Conservation (phyloP, 2,888 invertebrate species). For the Phanerotoma sp. region DNA sequence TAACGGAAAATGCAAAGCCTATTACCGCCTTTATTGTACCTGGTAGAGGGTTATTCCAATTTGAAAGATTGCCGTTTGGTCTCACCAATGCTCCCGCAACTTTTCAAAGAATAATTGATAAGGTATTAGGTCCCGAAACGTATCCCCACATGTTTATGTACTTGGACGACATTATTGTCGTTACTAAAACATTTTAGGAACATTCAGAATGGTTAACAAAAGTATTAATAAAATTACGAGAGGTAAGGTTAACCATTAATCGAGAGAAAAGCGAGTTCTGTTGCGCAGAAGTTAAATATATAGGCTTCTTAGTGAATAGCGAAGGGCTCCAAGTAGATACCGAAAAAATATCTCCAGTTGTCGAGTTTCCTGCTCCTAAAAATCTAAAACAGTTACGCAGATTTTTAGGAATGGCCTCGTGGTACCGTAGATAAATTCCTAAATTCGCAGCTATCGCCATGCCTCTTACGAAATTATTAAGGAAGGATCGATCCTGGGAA, state of each 20-base stretch:
- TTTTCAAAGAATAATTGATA: slow-evolving; percentile 10
- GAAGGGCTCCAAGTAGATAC: slow-evolving; percentile 34
- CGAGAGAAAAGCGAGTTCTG: slow-evolving; percentile 32
- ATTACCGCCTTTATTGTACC: slow-evolving; percentile 36
- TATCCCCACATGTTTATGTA: slow-evolving; percentile 8
- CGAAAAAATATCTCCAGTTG: slow-evolving; percentile 21
- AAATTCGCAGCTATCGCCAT: slow-evolving; percentile 32
- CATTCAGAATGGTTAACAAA: slow-evolving; percentile 19
- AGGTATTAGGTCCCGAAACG: not conserved
- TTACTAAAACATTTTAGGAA: slow-evolving; percentile 29
- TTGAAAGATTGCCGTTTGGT: slow-evolving; percentile 31
- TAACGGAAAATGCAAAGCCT: not conserved
- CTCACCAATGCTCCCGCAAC: slow-evolving; percentile 3
- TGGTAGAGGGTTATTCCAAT: slow-evolving; percentile 40
- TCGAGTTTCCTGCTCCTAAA: slow-evolving; percentile 34
- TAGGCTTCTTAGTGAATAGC: slow-evolving; percentile 41
- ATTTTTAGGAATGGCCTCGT: slow-evolving; percentile 43
- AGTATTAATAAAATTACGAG: slow-evolving; percentile 13
- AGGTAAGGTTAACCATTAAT: slow-evolving; percentile 24
- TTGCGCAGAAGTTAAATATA: slow-evolving; percentile 30
- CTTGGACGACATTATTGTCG: slow-evolving; percentile 32
- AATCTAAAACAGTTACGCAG: slow-evolving; percentile 34
- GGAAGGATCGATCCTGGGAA: slow-evolving; percentile 14
- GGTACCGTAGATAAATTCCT: slow-evolving; percentile 41
- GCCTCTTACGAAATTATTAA: slow-evolving; percentile 33